Conservation (phyloP, 2,113 vertebrate genomes). For the Isurus oxyrinchus region DNA sequence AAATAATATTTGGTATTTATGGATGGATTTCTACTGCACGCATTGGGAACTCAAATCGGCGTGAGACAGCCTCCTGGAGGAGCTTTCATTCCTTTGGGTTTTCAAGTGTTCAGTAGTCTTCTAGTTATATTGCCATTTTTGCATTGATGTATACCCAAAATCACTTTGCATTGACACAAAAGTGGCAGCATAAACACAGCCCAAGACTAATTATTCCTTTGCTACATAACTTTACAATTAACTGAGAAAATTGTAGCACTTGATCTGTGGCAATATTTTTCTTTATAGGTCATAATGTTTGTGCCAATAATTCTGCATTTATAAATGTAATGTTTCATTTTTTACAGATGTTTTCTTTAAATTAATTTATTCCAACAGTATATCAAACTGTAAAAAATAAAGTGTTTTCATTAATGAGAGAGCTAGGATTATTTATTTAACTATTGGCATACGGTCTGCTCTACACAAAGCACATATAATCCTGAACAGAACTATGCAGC, state of each 20-base stretch:
- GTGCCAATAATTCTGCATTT: slow-evolving; percentile 26
- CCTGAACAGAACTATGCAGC: neutral
- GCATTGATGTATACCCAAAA: slow-evolving; percentile 22
- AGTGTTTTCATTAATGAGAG: neutral
- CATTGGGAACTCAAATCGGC: neutral
- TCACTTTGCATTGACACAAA: neutral
- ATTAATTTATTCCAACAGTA: neutral
- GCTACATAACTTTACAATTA: slow-evolving; percentile 16
- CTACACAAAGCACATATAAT: neutral
- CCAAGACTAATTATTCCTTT: neutral
- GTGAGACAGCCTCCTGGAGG: neutral
- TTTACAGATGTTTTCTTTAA: slow-evolving; percentile 29
- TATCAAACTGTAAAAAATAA: neutral
- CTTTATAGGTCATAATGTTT: slow-evolving; percentile 9
- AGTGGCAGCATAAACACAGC: neutral
- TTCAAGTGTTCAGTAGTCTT: neutral
- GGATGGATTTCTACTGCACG: neutral
- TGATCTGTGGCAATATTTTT: slow-evolving; percentile 30
- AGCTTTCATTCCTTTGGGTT: neutral
- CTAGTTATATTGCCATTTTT: neutral
- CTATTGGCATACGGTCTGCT: neutral
- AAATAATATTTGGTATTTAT: neutral
- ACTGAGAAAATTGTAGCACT: slow-evolving; percentile 14
- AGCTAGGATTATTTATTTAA: slow-evolving; percentile 7
- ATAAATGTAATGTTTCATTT: slow-evolving; percentile 23